phyloP scores from a whole-genome alignment of 2,888 invertebrate species.

The Rotaria sp. region DNA sequence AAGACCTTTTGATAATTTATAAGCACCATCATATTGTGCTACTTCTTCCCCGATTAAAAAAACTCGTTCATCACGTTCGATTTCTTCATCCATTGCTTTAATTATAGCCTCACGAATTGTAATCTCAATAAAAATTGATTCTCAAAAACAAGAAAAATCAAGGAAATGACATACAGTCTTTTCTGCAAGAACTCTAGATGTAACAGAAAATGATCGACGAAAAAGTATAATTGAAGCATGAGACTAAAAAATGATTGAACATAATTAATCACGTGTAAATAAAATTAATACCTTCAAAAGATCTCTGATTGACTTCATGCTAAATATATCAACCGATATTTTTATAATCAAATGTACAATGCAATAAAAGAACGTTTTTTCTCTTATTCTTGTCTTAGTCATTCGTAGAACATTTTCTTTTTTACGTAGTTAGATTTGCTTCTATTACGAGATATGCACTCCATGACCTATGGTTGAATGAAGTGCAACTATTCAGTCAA shows the following conservation, averaged over 20 bases:
- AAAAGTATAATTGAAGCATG: background rate
- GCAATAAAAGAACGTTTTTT: background rate
- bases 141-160: background rate
- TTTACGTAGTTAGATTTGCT: too few relatives aligned
- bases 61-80: constrained; percentile 73
- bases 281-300: background rate
- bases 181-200: background rate
- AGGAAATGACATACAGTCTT: background rate
- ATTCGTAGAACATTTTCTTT: too few relatives aligned
- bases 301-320: background rate
- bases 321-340: background rate
- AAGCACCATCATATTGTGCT: constrained; percentile 95
- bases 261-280: background rate
- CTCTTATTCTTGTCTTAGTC: too few relatives aligned
- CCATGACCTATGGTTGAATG: too few relatives aligned
- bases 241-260: background rate
- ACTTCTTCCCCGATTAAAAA: constrained; percentile 93
- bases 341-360: background rate
- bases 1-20: constrained; percentile 76
- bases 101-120: constrained; percentile 94
- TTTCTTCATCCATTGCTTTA: constrained; percentile 89
- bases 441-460: too few relatives aligned
- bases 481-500: too few relatives aligned
- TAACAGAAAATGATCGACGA: background rate
- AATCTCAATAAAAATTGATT: constrained; percentile 60